A percentile compares a stretch with the other conserved stretches of the same genome.
phyloP scores from a whole-genome alignment of 2,113 vertebrate species.

The Nerophis lumbriciformis region DNA sequence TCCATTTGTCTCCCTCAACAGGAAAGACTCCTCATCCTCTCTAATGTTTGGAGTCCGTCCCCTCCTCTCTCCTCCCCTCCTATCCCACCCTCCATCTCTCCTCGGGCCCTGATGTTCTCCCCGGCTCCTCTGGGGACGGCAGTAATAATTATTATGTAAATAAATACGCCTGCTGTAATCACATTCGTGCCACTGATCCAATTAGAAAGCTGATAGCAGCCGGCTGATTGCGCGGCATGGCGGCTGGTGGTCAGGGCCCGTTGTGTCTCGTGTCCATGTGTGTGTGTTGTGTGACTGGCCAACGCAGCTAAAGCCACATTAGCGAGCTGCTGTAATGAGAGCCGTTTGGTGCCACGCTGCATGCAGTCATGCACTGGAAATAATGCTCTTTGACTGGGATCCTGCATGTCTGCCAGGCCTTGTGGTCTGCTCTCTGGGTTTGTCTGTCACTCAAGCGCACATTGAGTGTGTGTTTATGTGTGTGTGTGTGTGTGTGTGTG shows the following conservation, averaged over 20 bases:
- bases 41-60: constrained; percentile 37
- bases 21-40: constrained; percentile 44
- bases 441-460: constrained; percentile 33
- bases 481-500: constrained; percentile 15
- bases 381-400: constrained; percentile 61
- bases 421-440: constrained; percentile 27
- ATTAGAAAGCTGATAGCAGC: constrained; percentile 72
- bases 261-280: constrained; percentile 20
- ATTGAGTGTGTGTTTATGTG: constrained; percentile 18
- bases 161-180: constrained; percentile 80
- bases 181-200: constrained; percentile 78
- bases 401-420: constrained; percentile 45
- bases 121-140: constrained; percentile 62
- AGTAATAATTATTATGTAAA: constrained; percentile 85
- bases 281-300: constrained; percentile 21
- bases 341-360: constrained; percentile 46
- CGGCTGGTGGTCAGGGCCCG: constrained; percentile 69
- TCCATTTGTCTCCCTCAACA: constrained; percentile 39
- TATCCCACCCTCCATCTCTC: constrained; percentile 56
- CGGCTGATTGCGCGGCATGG: constrained; percentile 61
- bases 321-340: constrained; percentile 56
- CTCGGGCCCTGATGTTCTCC: constrained; percentile 35
- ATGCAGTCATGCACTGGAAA: constrained; percentile 56
- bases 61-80: constrained; percentile 10
- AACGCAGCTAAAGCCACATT: constrained; percentile 42